Percentiles rank a stretch among this genome's conserved stretches.
Evolutionary conservation across 2,113 vertebrate species (phyloP).

Genomic region (Columbina picui): DNA sequence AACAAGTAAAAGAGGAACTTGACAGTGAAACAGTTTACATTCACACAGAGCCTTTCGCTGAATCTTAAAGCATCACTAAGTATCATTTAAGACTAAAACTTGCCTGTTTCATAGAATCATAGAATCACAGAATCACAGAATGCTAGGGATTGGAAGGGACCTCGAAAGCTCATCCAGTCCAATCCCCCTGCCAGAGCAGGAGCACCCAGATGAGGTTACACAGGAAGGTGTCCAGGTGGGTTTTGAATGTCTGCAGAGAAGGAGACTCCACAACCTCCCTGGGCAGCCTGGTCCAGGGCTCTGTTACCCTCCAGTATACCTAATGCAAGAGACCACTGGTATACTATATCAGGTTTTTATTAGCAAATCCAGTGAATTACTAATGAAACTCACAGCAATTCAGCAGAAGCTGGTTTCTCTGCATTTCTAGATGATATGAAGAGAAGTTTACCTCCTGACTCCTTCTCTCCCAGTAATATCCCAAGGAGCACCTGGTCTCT

Average conservation of each 20-base stretch:
- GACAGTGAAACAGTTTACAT: not conserved
- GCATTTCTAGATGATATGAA: not conserved
- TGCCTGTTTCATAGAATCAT: too few species aligned
- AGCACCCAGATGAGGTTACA: too few species aligned
- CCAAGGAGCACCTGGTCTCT: not conserved
- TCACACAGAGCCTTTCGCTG: not conserved
- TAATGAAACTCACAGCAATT: not conserved
- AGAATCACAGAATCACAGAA: too few species aligned
- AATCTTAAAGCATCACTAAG: not conserved
- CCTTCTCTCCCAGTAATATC: not conserved
- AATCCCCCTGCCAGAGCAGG: too few species aligned
- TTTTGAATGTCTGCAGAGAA: too few species aligned
- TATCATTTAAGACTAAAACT: not conserved
- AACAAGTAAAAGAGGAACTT: not conserved
- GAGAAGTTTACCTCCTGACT: not conserved
- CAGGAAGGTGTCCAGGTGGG: too few species aligned
- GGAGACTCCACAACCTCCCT: too few species aligned
- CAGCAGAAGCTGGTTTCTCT: not conserved
- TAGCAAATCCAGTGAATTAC: not conserved
- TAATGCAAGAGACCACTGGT: not conserved
- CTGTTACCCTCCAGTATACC: not conserved
- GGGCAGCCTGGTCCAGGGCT: too few species aligned
- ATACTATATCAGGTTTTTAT: not conserved
- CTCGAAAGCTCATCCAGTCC: too few species aligned
- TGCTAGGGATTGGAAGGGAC: too few species aligned